A percentile compares a stretch with the other conserved stretches of the same genome.
Evolutionary conservation across 23 tunicate genomes (phyloP).

Genomic region (Aplidium turbinatum): DNA sequence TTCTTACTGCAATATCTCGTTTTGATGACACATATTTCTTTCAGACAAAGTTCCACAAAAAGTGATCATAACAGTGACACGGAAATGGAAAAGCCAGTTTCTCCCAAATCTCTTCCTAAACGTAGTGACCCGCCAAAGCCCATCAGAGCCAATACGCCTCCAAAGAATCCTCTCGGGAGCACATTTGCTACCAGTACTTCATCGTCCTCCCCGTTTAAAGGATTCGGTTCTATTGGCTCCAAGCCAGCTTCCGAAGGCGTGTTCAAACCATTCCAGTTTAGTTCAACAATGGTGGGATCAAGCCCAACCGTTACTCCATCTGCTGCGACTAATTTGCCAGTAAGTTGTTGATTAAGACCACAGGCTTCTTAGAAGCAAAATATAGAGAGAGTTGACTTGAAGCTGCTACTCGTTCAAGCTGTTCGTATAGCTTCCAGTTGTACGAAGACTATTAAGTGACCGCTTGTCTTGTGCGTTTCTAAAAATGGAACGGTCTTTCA

Average conservation of each 20-base stretch:
- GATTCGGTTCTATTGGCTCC: slow-evolving; percentile 11
- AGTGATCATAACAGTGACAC: not conserved
- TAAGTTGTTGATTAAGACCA: too few relatives aligned
- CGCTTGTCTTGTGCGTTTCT: too few relatives aligned
- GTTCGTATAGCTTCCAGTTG: too few relatives aligned
- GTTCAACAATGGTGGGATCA: slow-evolving; percentile 37
- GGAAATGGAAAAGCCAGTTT: not conserved
- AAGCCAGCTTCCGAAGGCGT: slow-evolving; percentile 2
- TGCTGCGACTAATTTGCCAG: too few relatives aligned
- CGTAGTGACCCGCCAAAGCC: not conserved
- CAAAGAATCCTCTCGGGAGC: slow-evolving; percentile 31
- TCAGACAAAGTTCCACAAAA: slow-evolving; percentile 10
- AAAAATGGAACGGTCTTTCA: too few relatives aligned
- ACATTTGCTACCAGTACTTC: not conserved
- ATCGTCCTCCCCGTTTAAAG: slow-evolving; percentile 37
- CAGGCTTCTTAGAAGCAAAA: too few relatives aligned
- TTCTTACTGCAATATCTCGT: too few relatives aligned
- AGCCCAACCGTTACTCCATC: not conserved
- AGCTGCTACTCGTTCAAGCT: too few relatives aligned
- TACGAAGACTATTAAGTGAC: too few relatives aligned
- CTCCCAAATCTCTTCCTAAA: too few relatives aligned
- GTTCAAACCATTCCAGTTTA: slow-evolving; percentile 36
- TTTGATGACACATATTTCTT: too few relatives aligned
- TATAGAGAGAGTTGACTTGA: too few relatives aligned
- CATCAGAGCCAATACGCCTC: slow-evolving; percentile 21